Conservation (phyloP, 2,113 vertebrate genomes). For the Aleadryas rufinucha region DNA sequence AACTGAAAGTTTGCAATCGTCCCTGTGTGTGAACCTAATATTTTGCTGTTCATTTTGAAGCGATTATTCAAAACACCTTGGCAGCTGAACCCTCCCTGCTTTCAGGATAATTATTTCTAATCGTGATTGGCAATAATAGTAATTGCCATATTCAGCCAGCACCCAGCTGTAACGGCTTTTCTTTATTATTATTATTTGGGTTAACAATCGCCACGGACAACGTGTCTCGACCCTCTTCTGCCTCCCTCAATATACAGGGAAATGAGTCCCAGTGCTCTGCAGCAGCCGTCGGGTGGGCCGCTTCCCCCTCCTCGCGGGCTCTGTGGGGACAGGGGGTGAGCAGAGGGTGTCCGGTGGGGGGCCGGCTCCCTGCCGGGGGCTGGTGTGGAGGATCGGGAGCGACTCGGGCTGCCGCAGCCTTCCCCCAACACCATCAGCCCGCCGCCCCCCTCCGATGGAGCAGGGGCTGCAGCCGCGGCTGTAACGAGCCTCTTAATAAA, state of each 20-base stretch:
- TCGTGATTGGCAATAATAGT: constrained; percentile 52
- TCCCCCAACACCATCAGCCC: background rate
- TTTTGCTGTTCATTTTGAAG: constrained; percentile 4
- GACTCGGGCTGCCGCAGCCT: background rate
- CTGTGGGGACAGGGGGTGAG: too few relatives aligned
- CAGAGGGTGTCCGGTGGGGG: background rate
- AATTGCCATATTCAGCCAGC: constrained; percentile 49
- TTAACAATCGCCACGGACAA: constrained; percentile 39
- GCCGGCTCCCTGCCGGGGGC: background rate
- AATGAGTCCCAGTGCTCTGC: background rate
- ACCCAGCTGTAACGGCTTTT: constrained; percentile 45
- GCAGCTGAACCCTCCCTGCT: constrained; percentile 36
- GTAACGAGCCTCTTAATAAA: constrained; percentile 18
- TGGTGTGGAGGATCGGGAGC: background rate
- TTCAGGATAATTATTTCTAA: constrained; percentile 49
- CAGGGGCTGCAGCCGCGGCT: background rate
- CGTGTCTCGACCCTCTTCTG: background rate
- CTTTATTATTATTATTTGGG: constrained; percentile 45
- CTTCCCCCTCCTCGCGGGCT: background rate
- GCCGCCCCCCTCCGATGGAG: background rate
- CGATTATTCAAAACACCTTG: constrained; percentile 52
- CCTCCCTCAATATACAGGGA: background rate
- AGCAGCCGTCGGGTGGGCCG: background rate
- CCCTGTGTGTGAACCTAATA: background rate
- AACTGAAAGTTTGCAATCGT: background rate